These are phyloP conservation scores for Xanthorhoe spadicearia DNA, from an alignment of 2,888 invertebrate genomes.

Conservation along the genomic window DNA sequence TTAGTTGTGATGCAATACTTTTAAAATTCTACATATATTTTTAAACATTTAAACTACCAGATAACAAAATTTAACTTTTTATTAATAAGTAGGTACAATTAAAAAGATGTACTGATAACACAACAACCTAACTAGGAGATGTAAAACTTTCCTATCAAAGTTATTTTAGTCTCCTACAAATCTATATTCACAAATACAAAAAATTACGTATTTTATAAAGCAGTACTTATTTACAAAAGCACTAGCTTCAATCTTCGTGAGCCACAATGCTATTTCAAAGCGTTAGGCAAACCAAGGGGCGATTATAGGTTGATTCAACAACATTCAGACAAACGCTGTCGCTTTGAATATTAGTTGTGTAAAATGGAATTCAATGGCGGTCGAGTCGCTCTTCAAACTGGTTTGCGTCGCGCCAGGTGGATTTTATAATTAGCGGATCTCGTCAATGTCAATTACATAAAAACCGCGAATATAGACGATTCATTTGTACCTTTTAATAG, in stretches of 20 bases:
- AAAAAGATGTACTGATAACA: too few relatives aligned
- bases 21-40: background rate
- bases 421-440: slow-evolving; percentile 54
- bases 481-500: slow-evolving; percentile 45
- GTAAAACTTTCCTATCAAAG: background rate
- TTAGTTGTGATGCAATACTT: background rate
- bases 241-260: background rate
- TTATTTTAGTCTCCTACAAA: background rate
- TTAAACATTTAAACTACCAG: too few relatives aligned
- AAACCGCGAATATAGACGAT: slow-evolving; percentile 50
- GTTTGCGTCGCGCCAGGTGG: slow-evolving; percentile 57
- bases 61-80: too few relatives aligned
- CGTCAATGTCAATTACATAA: slow-evolving; percentile 58
- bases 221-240: background rate
- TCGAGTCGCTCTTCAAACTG: slow-evolving; percentile 47
- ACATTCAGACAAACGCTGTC: background rate
- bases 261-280: background rate
- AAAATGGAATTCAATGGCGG: slow-evolving; percentile 20
- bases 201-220: slow-evolving; percentile 17
- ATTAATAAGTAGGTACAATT: too few relatives aligned
- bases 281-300: background rate
- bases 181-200: slow-evolving; percentile 9
- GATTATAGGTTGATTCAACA: background rate
- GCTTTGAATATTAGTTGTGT: background rate
- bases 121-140: too few relatives aligned